phyloP scores from a whole-genome alignment of 2,797 vertebrate genomes.

The Acipenser ruthenus region DNA sequence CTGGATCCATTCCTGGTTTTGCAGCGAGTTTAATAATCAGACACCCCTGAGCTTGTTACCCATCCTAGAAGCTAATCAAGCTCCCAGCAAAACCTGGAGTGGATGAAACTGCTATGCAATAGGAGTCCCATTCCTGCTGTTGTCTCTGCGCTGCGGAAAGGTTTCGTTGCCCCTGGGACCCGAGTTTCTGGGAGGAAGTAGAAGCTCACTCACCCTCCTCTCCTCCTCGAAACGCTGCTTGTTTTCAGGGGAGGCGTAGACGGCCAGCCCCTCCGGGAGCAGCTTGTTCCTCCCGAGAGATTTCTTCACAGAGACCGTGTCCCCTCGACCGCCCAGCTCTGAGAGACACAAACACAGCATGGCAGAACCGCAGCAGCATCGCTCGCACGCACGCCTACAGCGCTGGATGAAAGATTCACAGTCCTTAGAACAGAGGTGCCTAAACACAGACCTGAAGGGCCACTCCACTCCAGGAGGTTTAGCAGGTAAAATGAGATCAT shows the following conservation, averaged over 20 bases:
- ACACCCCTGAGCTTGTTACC: not conserved
- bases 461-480: no score
- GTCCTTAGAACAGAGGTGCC: no score
- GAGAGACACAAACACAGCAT: conserved; percentile 9
- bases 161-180: not conserved
- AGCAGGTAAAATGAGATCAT: no score
- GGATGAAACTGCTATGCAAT: no score
- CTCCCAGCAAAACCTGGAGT: not conserved
- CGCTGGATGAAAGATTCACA: no score
- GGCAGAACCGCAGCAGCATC: no score
- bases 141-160: not conserved
- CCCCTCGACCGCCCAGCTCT: conserved; percentile 77
- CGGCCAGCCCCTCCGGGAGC: conserved; percentile 65
- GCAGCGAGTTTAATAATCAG: not conserved
- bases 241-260: conserved; percentile 82
- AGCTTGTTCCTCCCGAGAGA: conserved; percentile 70
- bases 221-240: conserved; percentile 67
- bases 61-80: not conserved
- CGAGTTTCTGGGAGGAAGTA: no score
- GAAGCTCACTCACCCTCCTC: conserved; percentile 49
- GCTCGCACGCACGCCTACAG: no score
- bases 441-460: no score
- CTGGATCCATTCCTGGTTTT: not conserved
- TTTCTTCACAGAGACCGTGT: conserved; percentile 69
- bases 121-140: not conserved